Percentiles rank a stretch among this genome's conserved stretches.
These are phyloP conservation scores for Botia kubotai DNA, from an alignment of 2,797 vertebrate genomes.

Conservation along the genomic window DNA sequence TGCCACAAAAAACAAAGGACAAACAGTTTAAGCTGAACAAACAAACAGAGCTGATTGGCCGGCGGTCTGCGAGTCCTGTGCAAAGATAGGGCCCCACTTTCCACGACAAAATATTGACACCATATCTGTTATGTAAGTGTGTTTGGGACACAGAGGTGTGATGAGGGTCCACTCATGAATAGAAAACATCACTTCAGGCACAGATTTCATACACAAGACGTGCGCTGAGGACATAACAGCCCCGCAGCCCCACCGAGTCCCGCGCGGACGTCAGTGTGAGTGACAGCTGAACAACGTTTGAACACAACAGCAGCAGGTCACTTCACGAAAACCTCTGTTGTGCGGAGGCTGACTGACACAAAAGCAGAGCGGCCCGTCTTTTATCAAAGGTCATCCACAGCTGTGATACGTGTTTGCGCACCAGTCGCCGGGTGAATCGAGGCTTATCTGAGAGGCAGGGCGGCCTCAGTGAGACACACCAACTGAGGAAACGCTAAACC, in stretches of 20 bases:
- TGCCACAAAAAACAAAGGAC: slow-evolving; percentile 73
- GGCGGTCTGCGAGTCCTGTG: slow-evolving; percentile 61
- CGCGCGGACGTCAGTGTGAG: slow-evolving; percentile 19
- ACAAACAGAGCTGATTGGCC: slow-evolving; percentile 78
- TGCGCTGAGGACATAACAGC: slow-evolving; percentile 41
- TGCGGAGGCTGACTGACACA: slow-evolving; percentile 29
- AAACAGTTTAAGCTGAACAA: slow-evolving; percentile 81
- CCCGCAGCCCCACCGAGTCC: not conserved
- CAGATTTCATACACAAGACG: slow-evolving; percentile 53
- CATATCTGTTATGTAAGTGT: slow-evolving; percentile 76
- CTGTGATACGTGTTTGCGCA: slow-evolving; percentile 34
- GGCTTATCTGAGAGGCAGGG: slow-evolving; percentile 27
- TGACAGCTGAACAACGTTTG: slow-evolving; percentile 38
- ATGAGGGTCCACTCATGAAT: slow-evolving; percentile 55
- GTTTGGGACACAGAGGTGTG: slow-evolving; percentile 65
- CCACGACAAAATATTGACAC: slow-evolving; percentile 76
- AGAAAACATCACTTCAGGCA: slow-evolving; percentile 50
- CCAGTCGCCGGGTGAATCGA: slow-evolving; percentile 10
- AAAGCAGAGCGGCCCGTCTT: slow-evolving; percentile 31
- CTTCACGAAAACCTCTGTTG: slow-evolving; percentile 28
- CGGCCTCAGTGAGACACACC: slow-evolving; percentile 11
- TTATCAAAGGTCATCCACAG: slow-evolving; percentile 54
- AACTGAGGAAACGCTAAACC: slow-evolving; percentile 1
- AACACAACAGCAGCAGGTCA: slow-evolving; percentile 27
- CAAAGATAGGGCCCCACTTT: slow-evolving; percentile 68